phyloP scores from a whole-genome alignment of 2,113 vertebrate species.

The Aspidoscelis tigris region DNA sequence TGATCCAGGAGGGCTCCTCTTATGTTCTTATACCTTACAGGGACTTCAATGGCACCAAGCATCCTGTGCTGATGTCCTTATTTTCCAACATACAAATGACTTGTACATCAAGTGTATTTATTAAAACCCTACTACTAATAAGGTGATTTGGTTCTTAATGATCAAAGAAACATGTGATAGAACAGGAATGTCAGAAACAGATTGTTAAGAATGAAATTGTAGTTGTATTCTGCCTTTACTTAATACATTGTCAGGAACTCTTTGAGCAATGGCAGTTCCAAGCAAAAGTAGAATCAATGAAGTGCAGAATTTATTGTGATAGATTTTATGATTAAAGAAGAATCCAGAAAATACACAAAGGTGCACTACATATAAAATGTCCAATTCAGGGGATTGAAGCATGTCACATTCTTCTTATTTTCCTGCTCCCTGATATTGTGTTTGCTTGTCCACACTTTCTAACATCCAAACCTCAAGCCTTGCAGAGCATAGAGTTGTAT shows the following conservation, averaged over 20 bases:
- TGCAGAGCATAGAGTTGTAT: not conserved
- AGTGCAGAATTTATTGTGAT: not conserved
- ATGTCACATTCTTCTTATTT: too few species aligned
- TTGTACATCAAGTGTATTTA: not conserved
- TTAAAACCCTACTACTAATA: not conserved
- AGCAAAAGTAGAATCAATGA: not conserved
- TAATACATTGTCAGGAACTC: not conserved
- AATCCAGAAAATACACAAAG: not conserved
- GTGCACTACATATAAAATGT: too few species aligned
- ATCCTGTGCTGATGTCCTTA: constrained; percentile 25
- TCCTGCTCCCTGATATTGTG: too few species aligned
- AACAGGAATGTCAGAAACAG: not conserved
- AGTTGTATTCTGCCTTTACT: not conserved
- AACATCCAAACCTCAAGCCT: too few species aligned
- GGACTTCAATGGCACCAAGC: constrained; percentile 48
- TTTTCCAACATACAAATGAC: constrained; percentile 33
- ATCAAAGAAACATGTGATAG: not conserved
- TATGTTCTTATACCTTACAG: constrained; percentile 38
- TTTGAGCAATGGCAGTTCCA: not conserved
- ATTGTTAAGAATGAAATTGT: not conserved
- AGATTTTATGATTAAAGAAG: not conserved
- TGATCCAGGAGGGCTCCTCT: too few species aligned
- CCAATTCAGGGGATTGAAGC: too few species aligned
- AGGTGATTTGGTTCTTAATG: not conserved
- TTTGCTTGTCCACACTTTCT: too few species aligned